phyloP scores from a whole-genome alignment of 2,797 vertebrate genomes.

The Cossypha polioptera region DNA sequence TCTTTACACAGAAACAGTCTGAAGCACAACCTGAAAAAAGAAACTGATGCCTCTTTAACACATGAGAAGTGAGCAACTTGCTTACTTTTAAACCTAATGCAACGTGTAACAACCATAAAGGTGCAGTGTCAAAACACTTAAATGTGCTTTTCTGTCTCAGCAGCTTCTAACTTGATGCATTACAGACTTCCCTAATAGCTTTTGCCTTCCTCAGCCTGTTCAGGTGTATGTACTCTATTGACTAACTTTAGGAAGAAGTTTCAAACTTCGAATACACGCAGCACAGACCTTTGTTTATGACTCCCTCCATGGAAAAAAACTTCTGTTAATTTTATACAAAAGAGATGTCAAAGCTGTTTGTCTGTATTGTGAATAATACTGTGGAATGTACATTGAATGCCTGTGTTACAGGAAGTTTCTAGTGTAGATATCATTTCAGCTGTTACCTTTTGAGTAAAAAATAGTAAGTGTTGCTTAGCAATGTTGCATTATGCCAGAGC shows the following conservation, averaged over 20 bases:
- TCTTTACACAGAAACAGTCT: neutral
- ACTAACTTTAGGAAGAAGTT: neutral
- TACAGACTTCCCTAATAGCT: neutral
- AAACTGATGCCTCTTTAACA: neutral
- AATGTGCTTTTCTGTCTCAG: neutral
- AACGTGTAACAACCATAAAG: neutral
- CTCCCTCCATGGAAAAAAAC: neutral
- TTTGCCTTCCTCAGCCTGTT: neutral
- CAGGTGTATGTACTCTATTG: neutral
- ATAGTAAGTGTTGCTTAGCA: neutral
- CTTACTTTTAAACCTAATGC: neutral
- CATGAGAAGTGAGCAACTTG: neutral
- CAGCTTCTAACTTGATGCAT: neutral
- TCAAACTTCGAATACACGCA: neutral
- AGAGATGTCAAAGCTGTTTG: neutral
- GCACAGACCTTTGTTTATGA: neutral
- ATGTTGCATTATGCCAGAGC: neutral
- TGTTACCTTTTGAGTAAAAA: neutral
- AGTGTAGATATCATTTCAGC: neutral
- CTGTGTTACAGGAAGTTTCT: neutral
- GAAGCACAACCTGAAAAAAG: neutral
- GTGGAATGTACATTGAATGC: neutral
- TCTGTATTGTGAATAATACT: neutral
- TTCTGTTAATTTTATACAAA: neutral
- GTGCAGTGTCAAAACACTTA: neutral